phyloP scores from a whole-genome alignment of 2,888 invertebrate species.

The Muscina levida region DNA sequence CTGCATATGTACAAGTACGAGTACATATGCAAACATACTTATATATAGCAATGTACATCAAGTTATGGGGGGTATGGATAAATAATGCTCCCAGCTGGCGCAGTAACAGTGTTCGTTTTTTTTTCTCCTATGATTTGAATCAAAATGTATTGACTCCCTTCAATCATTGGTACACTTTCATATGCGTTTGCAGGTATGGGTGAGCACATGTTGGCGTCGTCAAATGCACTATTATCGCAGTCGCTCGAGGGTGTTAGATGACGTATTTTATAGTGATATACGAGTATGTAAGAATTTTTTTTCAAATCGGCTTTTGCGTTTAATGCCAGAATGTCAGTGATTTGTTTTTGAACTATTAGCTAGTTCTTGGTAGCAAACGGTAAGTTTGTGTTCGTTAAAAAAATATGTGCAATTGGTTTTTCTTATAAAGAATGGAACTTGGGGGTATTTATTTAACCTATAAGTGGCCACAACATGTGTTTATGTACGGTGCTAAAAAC shows the following conservation, averaged over 20 bases:
- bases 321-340: neutral
- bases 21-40: neutral
- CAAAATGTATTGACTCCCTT: neutral
- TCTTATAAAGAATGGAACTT: too few relatives aligned
- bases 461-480: too few relatives aligned
- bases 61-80: neutral
- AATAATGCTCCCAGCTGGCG: neutral
- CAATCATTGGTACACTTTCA: neutral
- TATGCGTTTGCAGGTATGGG: neutral
- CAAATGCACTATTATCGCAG: neutral
- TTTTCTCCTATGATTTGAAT: neutral
- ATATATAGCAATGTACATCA: neutral
- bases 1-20: too few relatives aligned
- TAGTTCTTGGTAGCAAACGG: slow-evolving; percentile 1
- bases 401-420: too few relatives aligned
- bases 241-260: too few relatives aligned
- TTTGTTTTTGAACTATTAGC: slow-evolving; percentile 8
- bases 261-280: neutral
- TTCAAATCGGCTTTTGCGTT: neutral
- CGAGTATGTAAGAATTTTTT: neutral
- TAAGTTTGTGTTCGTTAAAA: too few relatives aligned
- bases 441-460: too few relatives aligned
- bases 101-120: neutral
- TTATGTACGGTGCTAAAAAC: too few relatives aligned
- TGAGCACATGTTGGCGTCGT: neutral